Percentiles rank a stretch among this genome's conserved stretches.
These are phyloP conservation scores for Triplophysa siluroides DNA, from an alignment of 2,113 vertebrate species.

Conservation along the genomic window DNA sequence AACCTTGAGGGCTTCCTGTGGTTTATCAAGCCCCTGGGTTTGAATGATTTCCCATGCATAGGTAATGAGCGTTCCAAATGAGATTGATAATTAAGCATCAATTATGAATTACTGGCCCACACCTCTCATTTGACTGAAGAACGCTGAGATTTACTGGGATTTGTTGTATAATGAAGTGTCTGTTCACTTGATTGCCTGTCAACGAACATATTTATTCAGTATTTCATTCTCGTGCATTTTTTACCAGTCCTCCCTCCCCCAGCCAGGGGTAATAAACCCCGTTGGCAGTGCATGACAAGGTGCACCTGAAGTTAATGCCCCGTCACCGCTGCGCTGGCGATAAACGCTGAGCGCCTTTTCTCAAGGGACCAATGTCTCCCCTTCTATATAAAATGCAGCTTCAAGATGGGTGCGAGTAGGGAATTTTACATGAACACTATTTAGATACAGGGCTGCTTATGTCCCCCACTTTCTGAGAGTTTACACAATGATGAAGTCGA, in stretches of 20 bases:
- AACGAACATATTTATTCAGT: slow-evolving; percentile 24
- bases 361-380: no score
- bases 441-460: no score
- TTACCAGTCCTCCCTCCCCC: neutral
- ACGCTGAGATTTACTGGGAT: neutral
- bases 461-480: no score
- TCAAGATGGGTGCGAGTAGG: no score
- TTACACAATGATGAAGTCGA: no score
- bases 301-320: no score
- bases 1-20: slow-evolving; percentile 15
- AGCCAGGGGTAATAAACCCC: slow-evolving; percentile 3
- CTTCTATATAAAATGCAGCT: no score
- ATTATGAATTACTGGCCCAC: slow-evolving; percentile 19
- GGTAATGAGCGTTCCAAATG: neutral
- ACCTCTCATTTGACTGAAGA: slow-evolving; percentile 4
- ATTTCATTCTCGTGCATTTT: neutral
- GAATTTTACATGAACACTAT: no score
- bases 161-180: slow-evolving; percentile 16
- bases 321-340: no score
- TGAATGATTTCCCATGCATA: slow-evolving; percentile 29
- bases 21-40: slow-evolving; percentile 3
- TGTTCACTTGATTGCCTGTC: slow-evolving; percentile 25
- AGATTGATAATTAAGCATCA: slow-evolving; percentile 39
- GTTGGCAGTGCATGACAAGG: no score
- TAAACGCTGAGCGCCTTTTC: no score